Conservation (phyloP, 2,888 invertebrate species). For the Silvanus unidentatus region DNA sequence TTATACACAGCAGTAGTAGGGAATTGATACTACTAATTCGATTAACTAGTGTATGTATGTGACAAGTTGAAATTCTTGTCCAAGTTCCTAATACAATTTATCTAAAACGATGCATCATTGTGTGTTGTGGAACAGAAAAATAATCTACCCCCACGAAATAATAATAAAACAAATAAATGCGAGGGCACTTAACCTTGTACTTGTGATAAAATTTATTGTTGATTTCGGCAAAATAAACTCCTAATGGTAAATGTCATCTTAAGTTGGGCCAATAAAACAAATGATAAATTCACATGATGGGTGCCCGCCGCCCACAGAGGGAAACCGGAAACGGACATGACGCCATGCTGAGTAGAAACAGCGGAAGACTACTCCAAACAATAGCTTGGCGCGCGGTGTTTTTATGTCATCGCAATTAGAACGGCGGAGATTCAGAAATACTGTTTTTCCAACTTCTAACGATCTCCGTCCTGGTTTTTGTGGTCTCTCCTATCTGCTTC, state of each 20-base stretch:
- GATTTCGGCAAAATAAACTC: conserved; percentile 21
- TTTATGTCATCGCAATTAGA: conserved; percentile 46
- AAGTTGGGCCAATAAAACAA: conserved; percentile 32
- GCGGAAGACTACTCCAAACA: conserved; percentile 49
- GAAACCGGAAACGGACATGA: conserved; percentile 48
- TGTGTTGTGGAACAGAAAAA: too few relatives aligned
- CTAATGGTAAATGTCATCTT: conserved; percentile 32
- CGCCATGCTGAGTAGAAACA: conserved; percentile 49
- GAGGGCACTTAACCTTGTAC: conserved; percentile 19
- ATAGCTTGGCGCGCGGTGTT: conserved; percentile 43
- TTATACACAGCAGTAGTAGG: too few relatives aligned
- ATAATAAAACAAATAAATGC: conserved; percentile 16
- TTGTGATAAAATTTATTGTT: conserved; percentile 22
- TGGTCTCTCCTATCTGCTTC: conserved; percentile 15
- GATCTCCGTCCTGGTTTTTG: conserved; percentile 34
- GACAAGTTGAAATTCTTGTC: too few relatives aligned
- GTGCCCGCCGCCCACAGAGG: conserved; percentile 14
- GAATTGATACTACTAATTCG: too few relatives aligned
- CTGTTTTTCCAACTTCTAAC: conserved; percentile 39
- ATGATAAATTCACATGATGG: conserved; percentile 35
- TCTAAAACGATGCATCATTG: too few relatives aligned
- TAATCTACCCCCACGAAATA: too few relatives aligned
- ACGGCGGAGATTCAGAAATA: conserved; percentile 41
- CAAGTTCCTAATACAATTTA: too few relatives aligned
- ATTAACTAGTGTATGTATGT: too few relatives aligned